Evolutionary conservation across 2,888 invertebrate genomes (phyloP).

Genomic region (Cantharis rufa): DNA sequence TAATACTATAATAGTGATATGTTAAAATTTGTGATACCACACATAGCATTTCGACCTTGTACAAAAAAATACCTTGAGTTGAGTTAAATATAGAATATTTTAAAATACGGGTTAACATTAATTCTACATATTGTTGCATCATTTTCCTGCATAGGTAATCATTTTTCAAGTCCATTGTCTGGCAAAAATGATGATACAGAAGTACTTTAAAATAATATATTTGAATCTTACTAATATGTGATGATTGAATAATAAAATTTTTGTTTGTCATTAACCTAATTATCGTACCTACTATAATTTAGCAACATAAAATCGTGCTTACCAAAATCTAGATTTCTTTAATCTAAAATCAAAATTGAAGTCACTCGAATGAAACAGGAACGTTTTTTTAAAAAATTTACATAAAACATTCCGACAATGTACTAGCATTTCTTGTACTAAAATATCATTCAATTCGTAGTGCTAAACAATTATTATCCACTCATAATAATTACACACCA

Average conservation of each 20-base stretch:
- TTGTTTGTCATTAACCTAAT: too few relatives aligned
- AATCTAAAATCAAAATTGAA: neutral
- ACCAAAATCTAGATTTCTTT: neutral
- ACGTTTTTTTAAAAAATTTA: neutral
- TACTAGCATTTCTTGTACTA: neutral
- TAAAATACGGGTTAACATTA: neutral
- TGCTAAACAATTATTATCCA: too few relatives aligned
- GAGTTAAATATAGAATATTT: neutral
- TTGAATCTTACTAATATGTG: neutral
- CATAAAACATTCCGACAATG: neutral
- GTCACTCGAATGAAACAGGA: neutral
- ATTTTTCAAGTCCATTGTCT: neutral
- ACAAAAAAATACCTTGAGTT: neutral
- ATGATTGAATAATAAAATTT: too few relatives aligned
- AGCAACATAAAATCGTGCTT: neutral
- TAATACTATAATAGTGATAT: too few relatives aligned
- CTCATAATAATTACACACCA: neutral
- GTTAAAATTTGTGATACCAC: too few relatives aligned
- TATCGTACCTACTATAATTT: neutral
- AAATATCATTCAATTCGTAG: neutral
- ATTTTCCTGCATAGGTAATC: neutral
- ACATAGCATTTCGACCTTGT: neutral
- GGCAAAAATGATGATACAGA: neutral
- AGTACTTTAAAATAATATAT: neutral
- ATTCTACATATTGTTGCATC: neutral